Evolutionary conservation across 2,888 invertebrate genomes (phyloP).

Genomic region (Platycheirus rosarum): DNA sequence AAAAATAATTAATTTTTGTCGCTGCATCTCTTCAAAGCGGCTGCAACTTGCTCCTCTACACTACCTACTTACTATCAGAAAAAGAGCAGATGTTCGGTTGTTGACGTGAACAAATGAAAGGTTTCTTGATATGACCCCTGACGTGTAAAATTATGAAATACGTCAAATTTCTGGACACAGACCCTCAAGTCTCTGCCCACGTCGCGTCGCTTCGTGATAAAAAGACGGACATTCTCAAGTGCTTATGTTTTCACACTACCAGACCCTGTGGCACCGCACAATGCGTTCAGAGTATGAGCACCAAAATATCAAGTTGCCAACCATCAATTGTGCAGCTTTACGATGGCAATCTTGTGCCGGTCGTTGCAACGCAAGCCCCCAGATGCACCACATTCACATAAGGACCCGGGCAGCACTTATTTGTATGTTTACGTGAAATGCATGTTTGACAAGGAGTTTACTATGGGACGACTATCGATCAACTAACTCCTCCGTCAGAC

Average conservation of each 20-base stretch:
- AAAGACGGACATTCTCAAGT: slow-evolving; percentile 52
- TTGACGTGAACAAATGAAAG: slow-evolving; percentile 53
- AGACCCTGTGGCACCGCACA: slow-evolving; percentile 66
- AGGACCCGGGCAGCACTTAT: slow-evolving; percentile 63
- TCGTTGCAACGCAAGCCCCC: slow-evolving; percentile 28
- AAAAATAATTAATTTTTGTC: slow-evolving; percentile 67
- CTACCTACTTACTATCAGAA: slow-evolving; percentile 34
- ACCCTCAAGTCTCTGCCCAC: slow-evolving; percentile 56
- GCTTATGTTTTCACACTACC: slow-evolving; percentile 69
- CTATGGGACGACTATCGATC: slow-evolving; percentile 80
- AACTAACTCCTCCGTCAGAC: slow-evolving; percentile 75
- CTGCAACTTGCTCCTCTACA: slow-evolving; percentile 14
- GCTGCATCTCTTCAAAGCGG: slow-evolving; percentile 55
- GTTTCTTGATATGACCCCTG: slow-evolving; percentile 48
- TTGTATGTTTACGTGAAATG: slow-evolving; percentile 78
- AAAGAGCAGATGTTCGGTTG: slow-evolving; percentile 56
- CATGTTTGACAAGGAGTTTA: slow-evolving; percentile 81
- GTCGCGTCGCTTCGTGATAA: slow-evolving; percentile 8
- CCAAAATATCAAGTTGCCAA: slow-evolving; percentile 72
- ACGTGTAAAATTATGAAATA: slow-evolving; percentile 67
- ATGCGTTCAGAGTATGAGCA: slow-evolving; percentile 52
- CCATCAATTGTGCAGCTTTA: slow-evolving; percentile 72
- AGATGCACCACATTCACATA: slow-evolving; percentile 44
- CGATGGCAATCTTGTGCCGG: slow-evolving; percentile 66
- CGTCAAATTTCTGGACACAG: slow-evolving; percentile 64